These are phyloP conservation scores for Melanophora roralis DNA, from an alignment of 2,888 invertebrate genomes.

Conservation along the genomic window DNA sequence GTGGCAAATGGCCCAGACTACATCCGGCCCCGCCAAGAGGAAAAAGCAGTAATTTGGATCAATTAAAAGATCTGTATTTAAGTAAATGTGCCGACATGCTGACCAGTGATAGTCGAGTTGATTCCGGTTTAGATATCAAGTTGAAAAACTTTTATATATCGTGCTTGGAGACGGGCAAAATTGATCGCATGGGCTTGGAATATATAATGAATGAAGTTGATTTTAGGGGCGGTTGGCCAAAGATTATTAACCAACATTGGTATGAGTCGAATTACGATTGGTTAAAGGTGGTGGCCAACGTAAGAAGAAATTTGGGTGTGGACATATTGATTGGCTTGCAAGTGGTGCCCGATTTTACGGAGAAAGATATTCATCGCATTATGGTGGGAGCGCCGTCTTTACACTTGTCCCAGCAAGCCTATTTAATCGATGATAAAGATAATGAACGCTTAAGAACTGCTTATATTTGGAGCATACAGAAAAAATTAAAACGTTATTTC, in stretches of 20 bases:
- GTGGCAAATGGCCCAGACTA: slow-evolving; percentile 72
- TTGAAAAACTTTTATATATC: slow-evolving; percentile 72
- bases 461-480: slow-evolving; percentile 65
- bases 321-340: slow-evolving; percentile 73
- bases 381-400: slow-evolving; percentile 72
- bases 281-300: slow-evolving; percentile 70
- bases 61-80: slow-evolving; percentile 70
- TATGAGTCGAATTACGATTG: slow-evolving; percentile 72
- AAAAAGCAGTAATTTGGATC: slow-evolving; percentile 69
- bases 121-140: slow-evolving; percentile 68
- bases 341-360: slow-evolving; percentile 70
- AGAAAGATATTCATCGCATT: slow-evolving; percentile 69
- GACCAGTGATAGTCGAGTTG: slow-evolving; percentile 60
- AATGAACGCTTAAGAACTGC: slow-evolving; percentile 62
- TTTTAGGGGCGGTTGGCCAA: slow-evolving; percentile 74
- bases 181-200: slow-evolving; percentile 64
- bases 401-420: slow-evolving; percentile 66
- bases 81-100: slow-evolving; percentile 72
- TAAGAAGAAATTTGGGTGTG: slow-evolving; percentile 71
- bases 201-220: slow-evolving; percentile 67
- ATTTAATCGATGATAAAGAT: slow-evolving; percentile 64
- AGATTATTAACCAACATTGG: slow-evolving; percentile 68
- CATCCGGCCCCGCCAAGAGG: slow-evolving; percentile 67
- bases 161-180: slow-evolving; percentile 66
- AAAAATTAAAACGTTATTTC: slow-evolving; percentile 68